phyloP scores from a whole-genome alignment of 2,888 invertebrate genomes.

The Digitonthophagus gazella region DNA sequence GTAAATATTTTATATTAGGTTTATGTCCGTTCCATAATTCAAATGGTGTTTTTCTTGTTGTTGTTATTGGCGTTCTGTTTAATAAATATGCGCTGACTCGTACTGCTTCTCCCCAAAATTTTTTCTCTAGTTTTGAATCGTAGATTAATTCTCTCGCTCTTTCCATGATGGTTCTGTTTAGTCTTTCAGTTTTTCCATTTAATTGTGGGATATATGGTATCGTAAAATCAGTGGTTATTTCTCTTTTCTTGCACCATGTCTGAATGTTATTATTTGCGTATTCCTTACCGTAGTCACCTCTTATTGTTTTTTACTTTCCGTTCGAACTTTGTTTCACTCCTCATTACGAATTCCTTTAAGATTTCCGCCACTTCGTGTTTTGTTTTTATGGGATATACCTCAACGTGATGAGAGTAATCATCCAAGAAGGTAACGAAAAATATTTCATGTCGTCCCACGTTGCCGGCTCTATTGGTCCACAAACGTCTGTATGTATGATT shows the following conservation, averaged over 20 bases:
- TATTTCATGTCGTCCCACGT: conserved; percentile 14
- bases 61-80: background rate
- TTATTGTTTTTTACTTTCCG: background rate
- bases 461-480: conserved; percentile 10
- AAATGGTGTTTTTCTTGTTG: background rate
- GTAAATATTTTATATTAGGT: background rate
- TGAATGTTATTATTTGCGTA: conserved; percentile 10
- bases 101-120: conserved; percentile 6
- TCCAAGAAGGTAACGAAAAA: conserved; percentile 5
- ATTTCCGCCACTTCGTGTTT: conserved; percentile 9
- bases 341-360: conserved; percentile 2
- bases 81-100: background rate
- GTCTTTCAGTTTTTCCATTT: conserved; percentile 6
- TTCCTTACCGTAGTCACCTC: conserved; percentile 13
- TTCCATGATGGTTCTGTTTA: conserved; percentile 17
- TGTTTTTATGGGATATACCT: conserved; percentile 7
- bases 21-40: background rate
- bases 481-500: conserved; percentile 2
- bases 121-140: background rate
- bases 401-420: background rate
- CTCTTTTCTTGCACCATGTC: conserved; percentile 13
- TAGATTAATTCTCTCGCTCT: conserved; percentile 17
- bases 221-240: background rate
- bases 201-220: conserved; percentile 9
- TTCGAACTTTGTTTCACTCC: conserved; percentile 4